phyloP scores from a whole-genome alignment of 2,888 invertebrate genomes.

The Dysmachus trigonus region DNA sequence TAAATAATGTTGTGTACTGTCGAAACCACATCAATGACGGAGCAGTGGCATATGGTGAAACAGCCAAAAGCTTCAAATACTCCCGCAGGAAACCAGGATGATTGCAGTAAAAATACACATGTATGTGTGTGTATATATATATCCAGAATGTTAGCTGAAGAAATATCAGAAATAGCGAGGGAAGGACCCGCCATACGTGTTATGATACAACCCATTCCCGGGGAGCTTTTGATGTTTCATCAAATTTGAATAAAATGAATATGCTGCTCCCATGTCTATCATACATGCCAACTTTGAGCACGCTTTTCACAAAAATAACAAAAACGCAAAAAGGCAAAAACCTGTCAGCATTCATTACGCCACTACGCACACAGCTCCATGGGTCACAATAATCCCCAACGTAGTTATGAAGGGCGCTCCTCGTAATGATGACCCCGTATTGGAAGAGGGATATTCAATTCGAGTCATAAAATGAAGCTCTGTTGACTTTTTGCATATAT shows the following conservation, averaged over 20 bases:
- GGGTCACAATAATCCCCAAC: constrained; percentile 20
- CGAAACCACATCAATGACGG: constrained; percentile 6
- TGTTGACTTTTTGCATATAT: constrained; percentile 37
- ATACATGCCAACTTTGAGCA: background rate
- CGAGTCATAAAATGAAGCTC: constrained; percentile 17
- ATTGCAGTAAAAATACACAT: background rate
- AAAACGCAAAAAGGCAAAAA: constrained; percentile 13
- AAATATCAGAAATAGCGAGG: background rate
- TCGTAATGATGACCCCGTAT: background rate
- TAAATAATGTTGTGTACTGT: constrained; percentile 21
- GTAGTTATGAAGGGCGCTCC: background rate
- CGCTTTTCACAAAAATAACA: constrained; percentile 18
- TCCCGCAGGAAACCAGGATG: background rate
- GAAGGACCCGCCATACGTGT: background rate
- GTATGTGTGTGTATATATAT: background rate
- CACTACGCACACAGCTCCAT: constrained; percentile 8
- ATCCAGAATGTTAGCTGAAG: background rate
- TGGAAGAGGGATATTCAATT: constrained; percentile 19
- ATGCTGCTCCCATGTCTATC: constrained; percentile 23
- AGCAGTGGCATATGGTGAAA: background rate
- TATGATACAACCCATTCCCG: constrained; percentile 24
- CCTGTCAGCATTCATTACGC: constrained; percentile 31
- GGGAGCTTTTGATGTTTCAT: constrained; percentile 37
- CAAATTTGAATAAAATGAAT: constrained; percentile 42
- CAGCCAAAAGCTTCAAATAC: background rate